Evolutionary conservation across 2,797 vertebrate genomes (phyloP).

Genomic region (Gymnocypris eckloni): DNA sequence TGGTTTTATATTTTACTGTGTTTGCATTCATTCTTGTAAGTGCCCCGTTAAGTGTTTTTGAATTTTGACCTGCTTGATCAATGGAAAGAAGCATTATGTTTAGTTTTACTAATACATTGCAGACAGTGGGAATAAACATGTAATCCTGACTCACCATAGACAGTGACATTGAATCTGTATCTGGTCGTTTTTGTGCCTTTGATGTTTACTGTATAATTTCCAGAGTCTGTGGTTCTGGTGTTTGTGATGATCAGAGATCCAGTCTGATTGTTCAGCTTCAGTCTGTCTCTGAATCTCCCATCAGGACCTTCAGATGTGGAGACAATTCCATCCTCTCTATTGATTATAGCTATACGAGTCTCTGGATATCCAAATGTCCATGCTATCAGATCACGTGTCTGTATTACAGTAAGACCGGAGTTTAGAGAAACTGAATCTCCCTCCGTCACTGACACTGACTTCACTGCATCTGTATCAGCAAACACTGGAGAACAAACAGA

Average conservation of each 20-base stretch:
- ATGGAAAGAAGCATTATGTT: too few relatives aligned
- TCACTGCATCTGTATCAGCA: background rate
- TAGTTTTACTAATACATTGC: too few relatives aligned
- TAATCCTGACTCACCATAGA: background rate
- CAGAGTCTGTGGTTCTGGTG: too few relatives aligned
- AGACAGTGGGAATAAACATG: background rate
- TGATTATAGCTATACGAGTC: fast-evolving
- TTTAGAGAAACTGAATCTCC: background rate
- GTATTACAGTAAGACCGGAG: fast-evolving
- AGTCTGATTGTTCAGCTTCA: background rate
- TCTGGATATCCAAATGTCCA: fast-evolving
- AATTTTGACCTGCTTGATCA: too few relatives aligned
- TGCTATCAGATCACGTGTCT: fast-evolving
- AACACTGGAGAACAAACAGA: background rate
- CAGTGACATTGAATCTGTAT: background rate
- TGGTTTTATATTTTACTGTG: too few relatives aligned
- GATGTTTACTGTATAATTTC: too few relatives aligned
- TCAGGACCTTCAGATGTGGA: fast-evolving
- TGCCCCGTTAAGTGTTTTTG: too few relatives aligned
- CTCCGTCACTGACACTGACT: background rate
- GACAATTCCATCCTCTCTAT: fast-evolving
- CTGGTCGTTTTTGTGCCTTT: too few relatives aligned
- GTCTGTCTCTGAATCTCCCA: background rate
- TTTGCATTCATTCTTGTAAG: too few relatives aligned
- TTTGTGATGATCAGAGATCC: too few relatives aligned